phyloP scores from a whole-genome alignment of 2,113 vertebrate species.

The Cryptoleucopteryx plumbea region DNA sequence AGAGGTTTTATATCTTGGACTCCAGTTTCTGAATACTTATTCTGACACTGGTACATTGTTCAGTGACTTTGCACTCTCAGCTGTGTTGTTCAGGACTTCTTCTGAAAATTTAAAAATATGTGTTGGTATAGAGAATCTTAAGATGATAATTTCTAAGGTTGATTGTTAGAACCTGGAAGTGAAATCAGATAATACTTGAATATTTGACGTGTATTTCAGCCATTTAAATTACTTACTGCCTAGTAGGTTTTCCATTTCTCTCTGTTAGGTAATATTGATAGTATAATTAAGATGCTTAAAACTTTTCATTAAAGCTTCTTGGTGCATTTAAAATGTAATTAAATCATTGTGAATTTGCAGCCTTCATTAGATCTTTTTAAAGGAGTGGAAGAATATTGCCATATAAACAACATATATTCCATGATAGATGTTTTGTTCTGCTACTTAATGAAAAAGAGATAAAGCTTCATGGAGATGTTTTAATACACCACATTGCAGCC shows the following conservation, averaged over 20 bases:
- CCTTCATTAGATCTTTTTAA: background rate
- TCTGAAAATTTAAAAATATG: background rate
- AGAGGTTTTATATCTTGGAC: background rate
- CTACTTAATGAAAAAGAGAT: background rate
- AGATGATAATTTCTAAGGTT: background rate
- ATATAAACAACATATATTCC: background rate
- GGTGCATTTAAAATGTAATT: slow-evolving; percentile 19
- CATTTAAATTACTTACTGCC: background rate
- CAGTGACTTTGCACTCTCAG: background rate
- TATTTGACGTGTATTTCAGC: background rate
- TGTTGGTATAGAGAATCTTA: background rate
- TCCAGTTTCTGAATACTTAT: background rate
- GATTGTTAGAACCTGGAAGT: background rate
- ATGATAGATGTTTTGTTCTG: background rate
- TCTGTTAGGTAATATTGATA: background rate
- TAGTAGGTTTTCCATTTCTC: background rate
- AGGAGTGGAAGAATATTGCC: background rate
- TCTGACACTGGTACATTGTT: background rate
- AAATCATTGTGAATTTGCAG: slow-evolving; percentile 1
- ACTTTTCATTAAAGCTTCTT: background rate
- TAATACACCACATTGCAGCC: background rate
- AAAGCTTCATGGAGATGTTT: background rate
- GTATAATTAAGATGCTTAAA: background rate
- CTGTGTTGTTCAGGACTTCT: background rate
- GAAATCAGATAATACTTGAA: background rate